These are phyloP conservation scores for Heterotilapia buettikoferi DNA, from an alignment of 2,113 vertebrate species.

Conservation along the genomic window DNA sequence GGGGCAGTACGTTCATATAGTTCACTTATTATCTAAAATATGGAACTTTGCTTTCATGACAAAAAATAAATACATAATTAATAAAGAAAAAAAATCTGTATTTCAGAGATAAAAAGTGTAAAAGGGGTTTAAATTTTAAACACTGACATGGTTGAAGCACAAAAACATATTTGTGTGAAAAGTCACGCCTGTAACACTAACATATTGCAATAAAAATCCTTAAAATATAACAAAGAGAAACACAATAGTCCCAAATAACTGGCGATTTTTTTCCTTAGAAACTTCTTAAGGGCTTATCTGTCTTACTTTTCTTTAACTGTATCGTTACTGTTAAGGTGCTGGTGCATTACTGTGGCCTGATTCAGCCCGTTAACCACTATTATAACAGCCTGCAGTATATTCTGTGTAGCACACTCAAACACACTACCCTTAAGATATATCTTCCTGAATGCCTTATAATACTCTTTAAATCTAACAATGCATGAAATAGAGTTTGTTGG, in stretches of 20 bases:
- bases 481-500: conserved; percentile 66
- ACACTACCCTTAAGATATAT: conserved; percentile 48
- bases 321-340: neutral
- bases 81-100: neutral
- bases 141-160: neutral
- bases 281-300: neutral
- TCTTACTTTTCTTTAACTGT: neutral
- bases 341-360: conserved; percentile 1
- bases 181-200: neutral
- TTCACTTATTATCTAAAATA: conserved; percentile 35
- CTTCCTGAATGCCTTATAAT: conserved; percentile 29
- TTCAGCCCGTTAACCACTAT: conserved; percentile 41
- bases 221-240: neutral
- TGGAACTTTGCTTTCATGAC: conserved; percentile 3
- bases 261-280: neutral
- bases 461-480: conserved; percentile 50
- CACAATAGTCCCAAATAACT: neutral
- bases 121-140: neutral
- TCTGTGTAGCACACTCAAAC: conserved; percentile 21
- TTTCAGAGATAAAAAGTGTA: neutral
- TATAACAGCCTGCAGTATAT: neutral
- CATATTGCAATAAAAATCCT: neutral
- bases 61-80: neutral
- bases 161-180: neutral
- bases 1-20: conserved; percentile 27